Conservation (phyloP, 2,888 invertebrate species). For the Phragmatobia fuliginosa region DNA sequence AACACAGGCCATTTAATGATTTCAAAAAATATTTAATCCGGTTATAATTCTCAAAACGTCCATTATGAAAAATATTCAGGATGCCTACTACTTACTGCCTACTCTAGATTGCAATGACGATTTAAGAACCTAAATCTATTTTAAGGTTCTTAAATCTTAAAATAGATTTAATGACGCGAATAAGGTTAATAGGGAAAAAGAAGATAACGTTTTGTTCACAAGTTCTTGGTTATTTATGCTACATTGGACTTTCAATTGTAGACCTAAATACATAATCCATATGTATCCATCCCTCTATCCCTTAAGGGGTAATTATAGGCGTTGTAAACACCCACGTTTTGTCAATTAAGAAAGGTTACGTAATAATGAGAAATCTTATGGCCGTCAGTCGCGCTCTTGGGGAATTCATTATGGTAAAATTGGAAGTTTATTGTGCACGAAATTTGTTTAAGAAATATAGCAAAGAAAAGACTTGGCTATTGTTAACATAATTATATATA, state of each 20-base stretch:
- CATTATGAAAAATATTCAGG: no score
- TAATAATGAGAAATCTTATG: background rate
- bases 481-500: no score
- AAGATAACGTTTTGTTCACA: background rate
- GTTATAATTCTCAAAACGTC: no score
- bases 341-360: background rate
- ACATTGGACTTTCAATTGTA: background rate
- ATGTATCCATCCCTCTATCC: background rate
- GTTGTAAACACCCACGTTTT: background rate
- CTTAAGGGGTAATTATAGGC: background rate
- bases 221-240: background rate
- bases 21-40: no score
- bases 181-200: no score
- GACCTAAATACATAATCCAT: background rate
- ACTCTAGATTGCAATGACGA: no score
- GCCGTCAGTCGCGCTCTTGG: background rate
- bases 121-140: no score
- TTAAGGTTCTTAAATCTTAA: no score
- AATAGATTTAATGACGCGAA: no score
- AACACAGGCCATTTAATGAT: no score
- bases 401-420: background rate
- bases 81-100: no score
- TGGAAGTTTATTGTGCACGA: background rate
- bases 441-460: background rate
- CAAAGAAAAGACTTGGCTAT: background rate